Evolutionary conservation across 2,797 vertebrate species (phyloP), one percentile per base, ranked within the genome.

Genomic region (Allobates femoralis): DNA sequence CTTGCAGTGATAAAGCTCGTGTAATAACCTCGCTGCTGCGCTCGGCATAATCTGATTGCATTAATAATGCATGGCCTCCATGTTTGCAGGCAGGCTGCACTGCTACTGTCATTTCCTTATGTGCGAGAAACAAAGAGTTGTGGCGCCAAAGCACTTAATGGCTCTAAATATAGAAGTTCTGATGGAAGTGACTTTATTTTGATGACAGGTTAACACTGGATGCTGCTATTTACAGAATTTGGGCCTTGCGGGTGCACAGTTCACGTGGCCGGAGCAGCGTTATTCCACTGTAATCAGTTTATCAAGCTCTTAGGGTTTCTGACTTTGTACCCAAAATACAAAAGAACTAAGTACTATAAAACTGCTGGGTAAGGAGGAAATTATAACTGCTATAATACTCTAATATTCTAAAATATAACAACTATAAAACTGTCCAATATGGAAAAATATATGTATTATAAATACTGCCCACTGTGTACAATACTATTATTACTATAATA

Each of bases 41-140:
- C 50, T 83, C 67, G 28, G 53, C 81, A 83, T 71, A 83, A 83
- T 83, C 62, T 67, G 83, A 78, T 79, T 51, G 50, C 83, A 85
- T 85, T 79, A 78, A 85, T 85, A 85, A 85, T 85, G 83, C 62
- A 85, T 78, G 28, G 3, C 60, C n/a, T 3, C n/a, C 51, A 15
- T 79, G 75, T 56, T 67, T 34, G 34, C 83, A 58, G 32, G 55
- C 56, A 69, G 75, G 46, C 83, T 55, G 62, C 51, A 66, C 34
- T 66, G 55, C 32, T 77, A 81, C 79, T 51, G 60, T 69, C 81
- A 10, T 32, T 74, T 53, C 21, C 56, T 83, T 83, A 58, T 32
- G 56, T 83, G 81, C 28, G 30, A 83, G 51, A 56, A 73, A 74
- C 53, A 83, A 69, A 53, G 55, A 74, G 23, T 83, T 73, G 51